Evolutionary conservation across 35 echinoderm and acorn worm genomes (phyloP).

Genomic region (Ptychodera flava): DNA sequence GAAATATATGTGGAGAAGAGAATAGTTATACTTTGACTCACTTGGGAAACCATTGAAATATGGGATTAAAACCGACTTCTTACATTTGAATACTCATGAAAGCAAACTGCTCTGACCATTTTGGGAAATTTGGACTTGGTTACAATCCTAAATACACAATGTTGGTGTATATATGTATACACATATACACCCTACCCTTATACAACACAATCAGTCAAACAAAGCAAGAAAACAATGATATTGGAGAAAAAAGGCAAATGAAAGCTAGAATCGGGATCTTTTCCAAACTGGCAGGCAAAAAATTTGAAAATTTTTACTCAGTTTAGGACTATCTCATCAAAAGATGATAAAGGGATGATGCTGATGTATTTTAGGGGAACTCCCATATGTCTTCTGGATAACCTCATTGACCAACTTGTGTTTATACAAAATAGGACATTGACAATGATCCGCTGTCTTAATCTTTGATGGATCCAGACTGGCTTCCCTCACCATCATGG

Average conservation of each 20-base stretch:
- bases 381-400: background rate
- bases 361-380: too few species aligned
- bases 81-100: background rate
- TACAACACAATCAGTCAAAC: background rate
- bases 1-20: too few species aligned
- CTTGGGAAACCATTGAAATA: background rate
- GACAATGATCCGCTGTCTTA: background rate
- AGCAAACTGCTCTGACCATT: background rate
- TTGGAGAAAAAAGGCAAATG: background rate
- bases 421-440: background rate
- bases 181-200: background rate
- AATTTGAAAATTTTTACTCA: too few species aligned
- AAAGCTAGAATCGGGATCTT: background rate
- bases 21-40: too few species aligned
- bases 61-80: background rate
- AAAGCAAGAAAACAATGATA: background rate
- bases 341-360: too few species aligned
- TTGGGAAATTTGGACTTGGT: background rate
- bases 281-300: background rate
- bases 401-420: background rate
- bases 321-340: too few species aligned
- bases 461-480: background rate
- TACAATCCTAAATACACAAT: background rate
- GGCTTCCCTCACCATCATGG: background rate
- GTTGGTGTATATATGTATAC: too few species aligned